Evolutionary conservation across 2,113 vertebrate genomes (phyloP).

Genomic region (Spea multiplicata): DNA sequence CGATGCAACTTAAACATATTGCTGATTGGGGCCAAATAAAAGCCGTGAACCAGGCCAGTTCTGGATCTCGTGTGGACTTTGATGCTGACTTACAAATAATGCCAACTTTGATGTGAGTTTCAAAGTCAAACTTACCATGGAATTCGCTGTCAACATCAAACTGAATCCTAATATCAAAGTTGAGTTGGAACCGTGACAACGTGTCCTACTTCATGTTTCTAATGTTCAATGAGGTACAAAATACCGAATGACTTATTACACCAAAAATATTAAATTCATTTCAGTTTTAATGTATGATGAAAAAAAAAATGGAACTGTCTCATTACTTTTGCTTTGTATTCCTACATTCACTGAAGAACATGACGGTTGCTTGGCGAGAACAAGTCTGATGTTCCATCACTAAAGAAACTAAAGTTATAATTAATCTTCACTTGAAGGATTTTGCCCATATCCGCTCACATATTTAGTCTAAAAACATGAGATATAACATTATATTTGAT

Average conservation of each 20-base stretch:
- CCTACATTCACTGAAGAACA: no score
- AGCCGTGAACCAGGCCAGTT: constrained; percentile 3
- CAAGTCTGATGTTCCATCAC: no score
- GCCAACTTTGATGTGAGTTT: constrained; percentile 41
- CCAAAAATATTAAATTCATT: no score
- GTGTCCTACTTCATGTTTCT: constrained; percentile 29
- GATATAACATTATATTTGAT: no score
- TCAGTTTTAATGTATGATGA: no score
- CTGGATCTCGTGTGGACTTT: constrained; percentile 23
- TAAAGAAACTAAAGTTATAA: no score
- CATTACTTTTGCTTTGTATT: no score
- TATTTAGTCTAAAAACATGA: no score
- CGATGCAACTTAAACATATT: not conserved
- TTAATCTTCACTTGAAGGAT: no score
- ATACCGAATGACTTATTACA: not conserved
- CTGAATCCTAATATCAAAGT: constrained; percentile 43
- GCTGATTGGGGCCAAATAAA: not conserved
- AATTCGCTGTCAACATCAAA: constrained; percentile 43
- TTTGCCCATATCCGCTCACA: no score
- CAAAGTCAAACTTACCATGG: constrained; percentile 33
- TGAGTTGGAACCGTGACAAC: constrained; percentile 33
- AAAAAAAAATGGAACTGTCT: no score
- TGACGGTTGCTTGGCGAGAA: no score
- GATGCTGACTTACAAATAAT: constrained; percentile 47
- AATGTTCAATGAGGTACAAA: constrained; percentile 16